Evolutionary conservation across 2,888 invertebrate species (phyloP), one percentile per base, ranked within the genome.

Genomic region (Neria commutata): DNA sequence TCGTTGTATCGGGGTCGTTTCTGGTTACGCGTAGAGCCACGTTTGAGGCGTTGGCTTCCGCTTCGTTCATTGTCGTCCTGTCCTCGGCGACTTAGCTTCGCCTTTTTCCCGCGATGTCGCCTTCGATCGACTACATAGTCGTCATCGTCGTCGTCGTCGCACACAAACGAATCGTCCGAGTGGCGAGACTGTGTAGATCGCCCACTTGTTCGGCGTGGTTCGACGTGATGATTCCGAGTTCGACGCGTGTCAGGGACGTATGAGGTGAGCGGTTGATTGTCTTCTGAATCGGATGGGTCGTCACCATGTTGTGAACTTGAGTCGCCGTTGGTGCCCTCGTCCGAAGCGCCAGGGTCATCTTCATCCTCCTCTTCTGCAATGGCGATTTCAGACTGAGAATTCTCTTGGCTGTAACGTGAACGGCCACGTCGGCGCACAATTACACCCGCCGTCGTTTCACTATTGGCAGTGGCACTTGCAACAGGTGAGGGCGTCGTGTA

Each of bases 1-100:
- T 87, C 87, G 81, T 87, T 86, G 80, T 87, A 87, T 10, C 83
- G 83, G 1, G 81, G 81, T 1, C 86, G 82, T 64, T 84, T 85
- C 37, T 79, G 77, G 58, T 79, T 81, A 14, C 84, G 76, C 5
- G 67, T 62, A 17, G 75, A 74, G 16, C 70, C 72, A 51, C 76
- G 74, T 34, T 74, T 75, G 23, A 54, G 65, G n/a, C 66, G 62
- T 10, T 60, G 55, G n/a, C 61, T 58, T 37, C 66, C 67, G 23
- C 55, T 67, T 6, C 69, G 65, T 10, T 29, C 34, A 21, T 25
- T 47, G 10, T 62, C 51, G 3, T 56, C 54, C 24, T 33, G 42
- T n/a, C 57, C 56, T 8, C 60, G 17, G 6, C 65, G 62, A 11
- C 64, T 61, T 5, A 33, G 19, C 8, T 24, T 29, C 19, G 50